Base-by-base conservation (phyloP, 2,888 invertebrate species). In the Nomada fabriciana region DNA sequence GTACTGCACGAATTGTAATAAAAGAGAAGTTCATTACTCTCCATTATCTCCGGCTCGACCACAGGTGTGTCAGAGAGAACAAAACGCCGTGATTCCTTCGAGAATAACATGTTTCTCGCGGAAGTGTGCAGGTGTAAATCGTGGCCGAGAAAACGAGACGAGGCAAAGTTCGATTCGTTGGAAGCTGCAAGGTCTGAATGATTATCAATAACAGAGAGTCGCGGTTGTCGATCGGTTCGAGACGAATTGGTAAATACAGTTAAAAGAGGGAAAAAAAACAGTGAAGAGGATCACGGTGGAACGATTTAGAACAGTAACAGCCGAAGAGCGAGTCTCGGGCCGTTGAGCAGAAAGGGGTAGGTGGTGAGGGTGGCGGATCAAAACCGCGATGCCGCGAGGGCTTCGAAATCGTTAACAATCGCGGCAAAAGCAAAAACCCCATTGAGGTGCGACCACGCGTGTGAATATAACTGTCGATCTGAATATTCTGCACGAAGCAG, bases 401-500 rank as follows among this genome's bases (percentile, higher is more conserved):
- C 73, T 80, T 88, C 88, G 89, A 90, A 91, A 91, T 90, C 91
- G 89, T 89, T 92, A 92, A 92, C 91, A 92, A 92, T 92, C 90
- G 89, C 72, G 86, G 89, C 83, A 91, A 90, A 89, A 88, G 89
- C 81, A 84, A 88, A 86, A 88, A 36, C 36, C 90, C 90, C 88
- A 92, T 92, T 92, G 90, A 90, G 86, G 89, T 89, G 89, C 92
- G 89, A 84, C 88, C 92, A 90, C 82, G 92, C 91, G 90, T 91
- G 90, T 90, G 91, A 92, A 92, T 91, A 92, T 92, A 92, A 92
- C 92, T 92, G 92, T 90, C 88, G 89, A 82, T 73, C 69, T 71
- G 82, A 82, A 83, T 82, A 82, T 74, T 82, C 82, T 64, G 74
- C 57, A 42, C 65, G 71, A 67, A 70, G 77, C 77, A 60, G 70